A percentile compares a stretch with the other conserved stretches of the same genome.
Conservation (phyloP, 2,113 vertebrate genomes). For the Machaerirhynchus nigripectus region DNA sequence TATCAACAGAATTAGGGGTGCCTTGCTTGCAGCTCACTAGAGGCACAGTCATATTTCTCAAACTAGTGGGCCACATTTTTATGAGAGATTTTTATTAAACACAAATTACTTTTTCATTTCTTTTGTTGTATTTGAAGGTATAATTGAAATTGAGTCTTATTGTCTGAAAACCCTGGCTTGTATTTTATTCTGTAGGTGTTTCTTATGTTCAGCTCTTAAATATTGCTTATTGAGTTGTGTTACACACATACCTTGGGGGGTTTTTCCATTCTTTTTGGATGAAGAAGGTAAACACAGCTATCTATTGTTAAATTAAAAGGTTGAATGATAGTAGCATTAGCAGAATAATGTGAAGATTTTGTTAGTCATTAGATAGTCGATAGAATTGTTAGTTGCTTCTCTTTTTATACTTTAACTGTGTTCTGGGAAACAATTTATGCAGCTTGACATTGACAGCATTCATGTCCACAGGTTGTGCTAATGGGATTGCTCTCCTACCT, state of each 20-base stretch:
- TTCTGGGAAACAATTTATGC: not conserved
- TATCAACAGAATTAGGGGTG: not conserved
- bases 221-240: not conserved
- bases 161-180: not conserved
- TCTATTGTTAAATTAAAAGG: not conserved
- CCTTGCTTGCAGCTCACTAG: not conserved
- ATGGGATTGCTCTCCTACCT: not conserved
- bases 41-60: not conserved
- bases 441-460: not conserved
- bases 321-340: not conserved
- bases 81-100: not conserved
- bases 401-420: not conserved
- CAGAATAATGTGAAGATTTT: not conserved
- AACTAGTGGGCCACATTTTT: not conserved
- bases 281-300: not conserved
- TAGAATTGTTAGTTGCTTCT: not conserved
- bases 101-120: not conserved
- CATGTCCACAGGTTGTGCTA: not conserved
- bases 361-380: not conserved
- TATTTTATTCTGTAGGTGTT: not conserved
- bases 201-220: not conserved
- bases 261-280: not conserved
- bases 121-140: not conserved
- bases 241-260: accelerated
- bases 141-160: not conserved